phyloP scores from a whole-genome alignment of 2,888 invertebrate species.

The Callinectes sapidus region DNA sequence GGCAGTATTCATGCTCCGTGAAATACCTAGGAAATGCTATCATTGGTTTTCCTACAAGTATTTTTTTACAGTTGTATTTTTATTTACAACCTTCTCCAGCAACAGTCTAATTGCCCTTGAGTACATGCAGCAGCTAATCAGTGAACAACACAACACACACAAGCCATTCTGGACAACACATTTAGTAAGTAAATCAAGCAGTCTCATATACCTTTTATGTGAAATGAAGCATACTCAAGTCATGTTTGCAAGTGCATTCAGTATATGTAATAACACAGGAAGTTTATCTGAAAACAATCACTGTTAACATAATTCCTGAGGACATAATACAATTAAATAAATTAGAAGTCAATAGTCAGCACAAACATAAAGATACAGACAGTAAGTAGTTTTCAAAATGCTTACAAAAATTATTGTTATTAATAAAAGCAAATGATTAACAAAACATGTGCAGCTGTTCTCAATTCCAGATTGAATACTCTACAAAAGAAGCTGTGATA shows the following conservation, averaged over 20 bases:
- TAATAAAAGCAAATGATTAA: background rate
- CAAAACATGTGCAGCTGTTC: background rate
- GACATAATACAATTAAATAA: background rate
- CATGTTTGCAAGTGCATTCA: background rate
- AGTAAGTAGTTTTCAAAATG: background rate
- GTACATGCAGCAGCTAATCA: background rate
- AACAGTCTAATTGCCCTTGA: background rate
- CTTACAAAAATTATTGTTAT: background rate
- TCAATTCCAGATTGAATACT: background rate
- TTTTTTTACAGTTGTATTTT: background rate
- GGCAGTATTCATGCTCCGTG: background rate
- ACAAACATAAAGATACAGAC: background rate
- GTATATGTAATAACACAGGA: background rate
- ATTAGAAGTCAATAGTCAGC: background rate
- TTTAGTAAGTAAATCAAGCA: background rate
- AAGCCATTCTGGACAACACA: background rate
- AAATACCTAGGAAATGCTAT: background rate
- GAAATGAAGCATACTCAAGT: background rate
- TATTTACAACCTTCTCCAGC: background rate
- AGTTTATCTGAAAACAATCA: background rate
- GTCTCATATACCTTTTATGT: background rate
- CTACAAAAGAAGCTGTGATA: conserved; percentile 5
- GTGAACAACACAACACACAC: background rate
- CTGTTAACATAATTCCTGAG: background rate
- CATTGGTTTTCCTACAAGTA: background rate